Base-by-base conservation (phyloP, 2,888 invertebrate genomes). In the Dryococelus australis region DNA sequence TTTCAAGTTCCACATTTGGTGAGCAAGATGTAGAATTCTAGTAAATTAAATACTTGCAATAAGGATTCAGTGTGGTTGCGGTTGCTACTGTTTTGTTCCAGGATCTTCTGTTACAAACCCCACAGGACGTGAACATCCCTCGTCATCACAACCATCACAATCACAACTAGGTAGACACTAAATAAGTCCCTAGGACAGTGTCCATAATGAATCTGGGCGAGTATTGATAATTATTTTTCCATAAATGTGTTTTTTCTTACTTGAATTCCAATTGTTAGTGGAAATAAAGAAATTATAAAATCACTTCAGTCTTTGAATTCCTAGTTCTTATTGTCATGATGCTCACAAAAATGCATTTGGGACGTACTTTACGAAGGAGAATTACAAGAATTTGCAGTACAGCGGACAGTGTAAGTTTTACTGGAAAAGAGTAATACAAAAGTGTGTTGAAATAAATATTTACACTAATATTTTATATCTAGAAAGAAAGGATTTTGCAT, bases 1-100 rank as follows among this genome's bases (percentile, higher is more conserved):
- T 35, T 16, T 65, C 65, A 65, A 65, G 65, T 65, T 65, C 65
- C 65, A 65, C n/a, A n/a, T 65, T 65, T 65, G 65, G 65, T n/a
- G 65, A 65, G 20, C 20, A 65, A 16, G 10, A 1, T 47, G 10
- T n/a, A 8, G 65, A 16, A 65, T 20, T 65, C 65, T 65, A 65
- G 65, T 20, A 8, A 8, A 65, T 10, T 10, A 65, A 65, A 65
- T n/a, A 65, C 24, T 65, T 65, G n/a, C 0, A 47, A 47, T 13
- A 24, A 5, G 8, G 65, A 65, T 65, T n/a, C 8, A 65, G 24
- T 24, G 65, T 24, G n/a, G 20, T n/a, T 24, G 65, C n/a, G n/a
- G 65, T 47, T 8, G 65, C n/a, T n/a, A 16, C 16, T 10, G 65
- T n/a, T 16, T 65, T 65, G 65, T 65, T 65, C 20, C 65, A 65